Evolutionary conservation across 2,113 vertebrate genomes (phyloP), one percentile per base, ranked within the genome.

Genomic region (Synodontis membranacea): DNA sequence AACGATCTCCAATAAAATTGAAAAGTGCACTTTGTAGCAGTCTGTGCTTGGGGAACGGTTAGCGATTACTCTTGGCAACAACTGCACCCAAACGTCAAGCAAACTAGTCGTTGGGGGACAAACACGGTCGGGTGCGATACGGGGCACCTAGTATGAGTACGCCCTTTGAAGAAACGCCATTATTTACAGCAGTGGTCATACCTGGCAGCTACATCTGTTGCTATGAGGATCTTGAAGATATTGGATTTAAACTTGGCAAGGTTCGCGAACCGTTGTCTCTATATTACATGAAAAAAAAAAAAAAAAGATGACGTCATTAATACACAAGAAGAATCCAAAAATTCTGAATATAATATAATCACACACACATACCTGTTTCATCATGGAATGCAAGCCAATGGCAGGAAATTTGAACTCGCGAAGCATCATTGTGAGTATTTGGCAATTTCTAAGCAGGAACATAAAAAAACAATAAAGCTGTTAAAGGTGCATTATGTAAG

Each of bases 241-340:
- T 97, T 99, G 86, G 98, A 98, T 83, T 99, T 99, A 94, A 99
- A 99, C 92, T 96, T 98, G 28, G 97, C 96, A 28, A 99, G 92
- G 82, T 97, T 97, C 0, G 97, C 96, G 88, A 99, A 99, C 14
- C 98, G 95, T 76, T 98, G 95, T 88, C 93, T 97, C 98, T 99
- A 0, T 1, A 39, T 25, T 23, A 87, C 42, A 79, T 23, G 58
- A 66, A 89, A 70, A 4, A 1, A 19, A 70, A 21, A 66, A 89
- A 70, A 4, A 1, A 19, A 70, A 21, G 48, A 44, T 23, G 28
- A 10, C n/a, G n/a, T 34, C 17, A 34, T 79, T 42, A 5, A 78
- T 0, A 56, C 28, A 79, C 54, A 80, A 19, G 56, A 79, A 62
- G 52, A 64, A 64, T 14, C 2, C 7, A 74, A 31, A 44, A 23